Percentiles rank a stretch among this genome's conserved stretches.
These are phyloP conservation scores for Gnathonemus echidnorhynchus DNA, from an alignment of 2,113 vertebrate species.

Conservation along the genomic window DNA sequence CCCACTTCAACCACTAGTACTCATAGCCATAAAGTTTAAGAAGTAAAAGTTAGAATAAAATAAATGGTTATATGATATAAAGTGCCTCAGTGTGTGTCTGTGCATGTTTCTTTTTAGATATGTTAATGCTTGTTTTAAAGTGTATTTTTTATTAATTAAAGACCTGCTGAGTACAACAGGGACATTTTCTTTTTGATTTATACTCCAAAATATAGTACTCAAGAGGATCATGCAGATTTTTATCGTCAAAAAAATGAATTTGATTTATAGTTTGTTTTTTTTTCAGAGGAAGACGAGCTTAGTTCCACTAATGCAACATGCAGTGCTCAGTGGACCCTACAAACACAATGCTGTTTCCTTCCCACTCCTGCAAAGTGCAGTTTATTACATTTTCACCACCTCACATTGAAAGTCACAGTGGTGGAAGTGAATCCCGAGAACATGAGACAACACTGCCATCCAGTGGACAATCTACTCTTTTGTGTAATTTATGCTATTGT, in stretches of 20 bases:
- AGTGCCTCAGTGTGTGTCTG: neutral
- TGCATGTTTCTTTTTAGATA: neutral
- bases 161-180: neutral
- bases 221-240: neutral
- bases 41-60: neutral
- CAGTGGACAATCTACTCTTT: neutral
- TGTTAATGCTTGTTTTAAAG: neutral
- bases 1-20: neutral
- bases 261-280: constrained; percentile 10
- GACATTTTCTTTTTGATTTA: neutral
- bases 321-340: constrained; percentile 19
- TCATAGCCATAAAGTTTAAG: neutral
- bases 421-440: neutral
- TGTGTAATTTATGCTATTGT: neutral
- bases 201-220: neutral
- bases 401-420: neutral
- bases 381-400: neutral
- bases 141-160: neutral
- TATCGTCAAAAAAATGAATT: constrained; percentile 6
- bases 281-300: neutral
- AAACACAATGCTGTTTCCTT: constrained; percentile 13
- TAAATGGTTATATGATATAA: neutral
- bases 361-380: neutral
- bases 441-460: constrained; percentile 2
- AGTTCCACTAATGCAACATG: constrained; percentile 2